Conservation (phyloP, 2,113 vertebrate species). For the Leptodactylus fuscus region DNA sequence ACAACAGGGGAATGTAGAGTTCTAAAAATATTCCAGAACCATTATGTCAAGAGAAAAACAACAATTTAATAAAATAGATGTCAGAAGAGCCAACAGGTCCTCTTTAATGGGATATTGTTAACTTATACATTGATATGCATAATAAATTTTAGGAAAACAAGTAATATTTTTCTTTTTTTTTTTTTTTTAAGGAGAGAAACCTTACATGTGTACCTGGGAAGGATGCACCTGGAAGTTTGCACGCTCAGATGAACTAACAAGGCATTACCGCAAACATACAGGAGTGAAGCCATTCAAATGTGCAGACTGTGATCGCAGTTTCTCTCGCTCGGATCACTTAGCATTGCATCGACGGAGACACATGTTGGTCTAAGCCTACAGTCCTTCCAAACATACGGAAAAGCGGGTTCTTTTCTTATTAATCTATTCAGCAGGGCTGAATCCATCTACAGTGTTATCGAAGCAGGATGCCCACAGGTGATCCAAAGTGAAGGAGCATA, state of each 20-base stretch:
- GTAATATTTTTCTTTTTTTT: constrained; percentile 19
- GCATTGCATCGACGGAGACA: constrained; percentile 97
- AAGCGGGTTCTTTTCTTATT: constrained; percentile 80
- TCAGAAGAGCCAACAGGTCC: too few relatives aligned
- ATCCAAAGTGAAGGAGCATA: constrained; percentile 72
- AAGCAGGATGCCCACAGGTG: constrained; percentile 70
- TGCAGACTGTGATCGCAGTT: constrained; percentile 98
- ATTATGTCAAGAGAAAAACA: too few relatives aligned
- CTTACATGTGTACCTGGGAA: constrained; percentile 99
- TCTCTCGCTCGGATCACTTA: constrained; percentile 97
- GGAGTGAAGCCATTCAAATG: constrained; percentile 99
- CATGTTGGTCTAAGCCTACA: constrained; percentile 91
- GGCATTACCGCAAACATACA: constrained; percentile 99
- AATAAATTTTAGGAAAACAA: background rate
- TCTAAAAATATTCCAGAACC: too few relatives aligned
- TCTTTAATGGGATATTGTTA: too few relatives aligned
- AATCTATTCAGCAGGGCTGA: constrained; percentile 85
- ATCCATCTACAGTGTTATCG: constrained; percentile 77
- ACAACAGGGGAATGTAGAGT: too few relatives aligned
- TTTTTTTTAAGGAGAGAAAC: constrained; percentile 90
- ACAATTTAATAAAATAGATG: too few relatives aligned
- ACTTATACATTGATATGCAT: too few relatives aligned
- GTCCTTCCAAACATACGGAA: constrained; percentile 67
- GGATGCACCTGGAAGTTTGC: constrained; percentile 99
- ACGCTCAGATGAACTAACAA: constrained; percentile 96